A percentile compares a stretch with the other conserved stretches of the same genome.
phyloP scores from a whole-genome alignment of 2,888 invertebrate genomes.

The Rhingia campestris region DNA sequence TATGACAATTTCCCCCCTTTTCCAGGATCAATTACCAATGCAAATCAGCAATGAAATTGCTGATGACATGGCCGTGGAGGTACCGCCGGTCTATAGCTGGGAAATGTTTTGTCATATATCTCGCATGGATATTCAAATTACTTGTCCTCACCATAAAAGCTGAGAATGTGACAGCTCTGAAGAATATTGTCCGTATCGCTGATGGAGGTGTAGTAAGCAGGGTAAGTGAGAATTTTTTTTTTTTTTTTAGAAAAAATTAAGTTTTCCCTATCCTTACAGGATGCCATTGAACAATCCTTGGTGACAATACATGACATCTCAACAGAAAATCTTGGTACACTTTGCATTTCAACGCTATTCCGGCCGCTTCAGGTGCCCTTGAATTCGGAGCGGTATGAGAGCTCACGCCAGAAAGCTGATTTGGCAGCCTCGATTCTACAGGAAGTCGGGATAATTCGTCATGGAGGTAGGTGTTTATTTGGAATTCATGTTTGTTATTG shows the following conservation, averaged over 20 bases:
- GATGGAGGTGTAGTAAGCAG: constrained; percentile 81
- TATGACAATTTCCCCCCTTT: constrained; percentile 11
- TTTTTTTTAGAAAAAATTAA: not conserved
- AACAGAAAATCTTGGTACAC: constrained; percentile 87
- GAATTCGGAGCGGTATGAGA: constrained; percentile 88
- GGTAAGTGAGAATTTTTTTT: constrained; percentile 76
- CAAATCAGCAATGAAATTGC: constrained; percentile 82
- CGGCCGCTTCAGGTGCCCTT: constrained; percentile 88
- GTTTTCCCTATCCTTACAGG: constrained; percentile 79
- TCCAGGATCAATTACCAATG: constrained; percentile 79
- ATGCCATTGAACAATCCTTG: constrained; percentile 87
- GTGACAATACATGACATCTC: constrained; percentile 90
- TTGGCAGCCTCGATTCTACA: constrained; percentile 90
- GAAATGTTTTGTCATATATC: constrained; percentile 64
- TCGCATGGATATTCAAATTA: constrained; percentile 69
- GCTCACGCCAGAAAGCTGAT: constrained; percentile 90
- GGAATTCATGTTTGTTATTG: constrained; percentile 31
- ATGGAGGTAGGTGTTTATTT: constrained; percentile 84
- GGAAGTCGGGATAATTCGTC: constrained; percentile 87
- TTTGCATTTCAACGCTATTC: constrained; percentile 89
- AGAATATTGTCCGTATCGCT: constrained; percentile 79
- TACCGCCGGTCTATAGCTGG: constrained; percentile 67
- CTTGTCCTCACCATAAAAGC: constrained; percentile 65
- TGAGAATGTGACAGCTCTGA: constrained; percentile 76
- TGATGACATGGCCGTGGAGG: constrained; percentile 80